Evolutionary conservation across 1,140 invertebrate species (phyloP), one percentile per base, ranked within the genome.

Genomic region (Chelonus insularis): DNA sequence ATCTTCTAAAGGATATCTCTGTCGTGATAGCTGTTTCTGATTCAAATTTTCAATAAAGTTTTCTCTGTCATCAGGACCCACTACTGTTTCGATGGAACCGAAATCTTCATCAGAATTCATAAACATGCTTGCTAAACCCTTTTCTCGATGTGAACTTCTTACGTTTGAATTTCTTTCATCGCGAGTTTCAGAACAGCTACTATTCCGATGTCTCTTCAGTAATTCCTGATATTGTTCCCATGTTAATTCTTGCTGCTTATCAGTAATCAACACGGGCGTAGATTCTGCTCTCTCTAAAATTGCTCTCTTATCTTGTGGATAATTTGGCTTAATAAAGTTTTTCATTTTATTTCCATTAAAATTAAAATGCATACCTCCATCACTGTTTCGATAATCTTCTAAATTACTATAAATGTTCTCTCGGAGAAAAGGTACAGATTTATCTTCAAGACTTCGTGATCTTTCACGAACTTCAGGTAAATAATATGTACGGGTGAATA

Each of bases 91-190:
- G 43, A 70, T 68, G 5, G 78, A 78, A 4, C 77, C 78, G 43
- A 79, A 79, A 6, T 80, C 77, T 29, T 80, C 74, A 63, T 77
- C 75, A 11, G 78, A 79, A 32, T 75, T 72, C n/a, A 74, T 60
- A 5, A 74, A 64, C 11, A 71, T 68, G 6, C 55, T 68, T 12
- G 67, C 63, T 2, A 60, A 58, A 5, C 62, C 60, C 4, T 67
- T 56, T 50, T 11, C 64, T 59, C 1, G 68, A 41, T 9, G 63
- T 25, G 1, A 48, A 59, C 2, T 50, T n/a, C n/a, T n/a, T n/a
- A n/a, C n/a, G n/a, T n/a, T 45, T 18, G 60, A 36, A 23, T 5
- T 16, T 23, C 54, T 65, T 12, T 57, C 52, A 58, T 68, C 70
- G 36, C 69, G 57, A 2, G 69, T 67, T 37, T 80, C 79, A 1